Evolutionary conservation across 2,888 invertebrate genomes (phyloP).

Genomic region (Dasypogon diadema): DNA sequence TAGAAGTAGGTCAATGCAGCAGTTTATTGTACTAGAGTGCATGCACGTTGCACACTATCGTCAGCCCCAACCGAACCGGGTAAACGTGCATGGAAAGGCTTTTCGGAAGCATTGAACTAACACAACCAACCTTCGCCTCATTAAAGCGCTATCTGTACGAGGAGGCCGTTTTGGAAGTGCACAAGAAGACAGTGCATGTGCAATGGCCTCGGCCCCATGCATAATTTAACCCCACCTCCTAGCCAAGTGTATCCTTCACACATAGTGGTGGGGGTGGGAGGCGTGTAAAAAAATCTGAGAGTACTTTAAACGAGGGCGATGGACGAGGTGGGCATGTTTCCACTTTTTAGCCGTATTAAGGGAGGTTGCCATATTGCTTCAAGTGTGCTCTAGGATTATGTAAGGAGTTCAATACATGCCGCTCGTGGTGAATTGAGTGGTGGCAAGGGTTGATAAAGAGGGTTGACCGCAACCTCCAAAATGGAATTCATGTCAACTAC

Average conservation of each 20-base stretch:
- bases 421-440: too few species aligned
- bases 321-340: not conserved
- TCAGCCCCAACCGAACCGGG: not conserved
- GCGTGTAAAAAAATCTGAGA: not conserved
- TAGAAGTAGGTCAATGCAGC: slow-evolving; percentile 64
- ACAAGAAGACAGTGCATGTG: slow-evolving; percentile 30
- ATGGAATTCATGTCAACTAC: too few species aligned
- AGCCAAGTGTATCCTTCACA: not conserved
- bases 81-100: not conserved
- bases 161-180: not conserved
- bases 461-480: too few species aligned
- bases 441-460: too few species aligned
- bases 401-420: too few species aligned
- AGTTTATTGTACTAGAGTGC: slow-evolving; percentile 61
- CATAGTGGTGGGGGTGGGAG: too few species aligned
- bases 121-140: slow-evolving; percentile 45
- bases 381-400: too few species aligned
- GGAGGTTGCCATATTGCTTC: too few species aligned
- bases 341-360: too few species aligned
- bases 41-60: slow-evolving; percentile 8
- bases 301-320: slow-evolving; percentile 18
- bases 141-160: not conserved
- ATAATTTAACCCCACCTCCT: not conserved
- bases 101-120: slow-evolving; percentile 47
- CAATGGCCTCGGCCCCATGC: slow-evolving; percentile 46